phyloP scores from a whole-genome alignment of 2,888 invertebrate genomes.

The Gastracanthus pulcherrimus region DNA sequence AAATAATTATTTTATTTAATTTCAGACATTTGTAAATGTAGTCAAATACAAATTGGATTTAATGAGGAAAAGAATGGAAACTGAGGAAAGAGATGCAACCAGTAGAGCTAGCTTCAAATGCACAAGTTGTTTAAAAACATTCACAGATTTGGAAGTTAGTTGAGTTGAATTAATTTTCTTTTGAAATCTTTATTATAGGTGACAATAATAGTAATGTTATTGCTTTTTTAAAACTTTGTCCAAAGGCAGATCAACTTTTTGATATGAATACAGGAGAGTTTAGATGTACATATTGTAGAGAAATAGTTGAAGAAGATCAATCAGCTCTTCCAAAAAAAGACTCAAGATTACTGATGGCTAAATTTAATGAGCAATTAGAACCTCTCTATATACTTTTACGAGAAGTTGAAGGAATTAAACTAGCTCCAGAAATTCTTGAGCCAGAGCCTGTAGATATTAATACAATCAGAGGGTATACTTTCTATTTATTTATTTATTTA shows the following conservation, averaged over 20 bases:
- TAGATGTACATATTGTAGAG: constrained; percentile 92
- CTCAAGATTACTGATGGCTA: constrained; percentile 91
- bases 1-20: constrained; percentile 91
- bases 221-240: constrained; percentile 29
- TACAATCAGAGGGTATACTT: constrained; percentile 86
- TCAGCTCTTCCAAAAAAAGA: constrained; percentile 96
- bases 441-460: constrained; percentile 96
- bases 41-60: constrained; percentile 98
- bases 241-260: constrained; percentile 90
- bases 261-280: constrained; percentile 92
- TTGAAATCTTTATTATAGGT: background rate
- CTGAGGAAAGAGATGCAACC: constrained; percentile 95
- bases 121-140: constrained; percentile 93
- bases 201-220: background rate
- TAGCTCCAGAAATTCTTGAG: constrained; percentile 95
- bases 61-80: constrained; percentile 97
- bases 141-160: constrained; percentile 93
- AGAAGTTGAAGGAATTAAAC: constrained; percentile 94
- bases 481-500: background rate
- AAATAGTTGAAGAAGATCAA: constrained; percentile 95
- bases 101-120: constrained; percentile 97
- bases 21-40: constrained; percentile 97
- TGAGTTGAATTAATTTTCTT: background rate
- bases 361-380: constrained; percentile 96
- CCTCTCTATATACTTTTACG: constrained; percentile 93